Base-by-base conservation (phyloP, 2,888 invertebrate genomes). In the Ectemnius continuus region DNA sequence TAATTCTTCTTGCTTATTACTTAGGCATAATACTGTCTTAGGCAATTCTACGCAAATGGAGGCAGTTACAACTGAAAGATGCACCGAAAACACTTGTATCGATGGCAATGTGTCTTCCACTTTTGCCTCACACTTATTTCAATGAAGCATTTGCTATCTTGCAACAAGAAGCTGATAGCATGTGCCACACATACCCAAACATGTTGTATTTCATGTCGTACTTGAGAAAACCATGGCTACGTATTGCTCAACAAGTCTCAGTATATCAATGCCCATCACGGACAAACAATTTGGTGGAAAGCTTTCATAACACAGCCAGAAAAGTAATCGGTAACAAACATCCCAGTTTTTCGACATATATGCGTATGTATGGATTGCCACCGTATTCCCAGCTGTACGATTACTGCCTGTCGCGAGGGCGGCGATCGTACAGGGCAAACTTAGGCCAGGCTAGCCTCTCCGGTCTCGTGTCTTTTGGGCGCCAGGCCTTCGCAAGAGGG, bases 281-380 rank as follows among this genome's bases (percentile, higher is more conserved):
- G 20, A 65, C 65, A 1, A 65, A 65, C 5, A 57, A 65, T 65
- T 58, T 65, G 0, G 64, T 65, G 0, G 65, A 65, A 23, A 58
- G 46, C 11, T 65, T 65, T 4, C 18, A 58, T 45, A 23, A 2
- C 5, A 18, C 18, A 4, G 23, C 58, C n/a, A 57, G 13, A n/a
- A 18, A 13, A 4, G 36, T n/a, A 66, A 13, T 58, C 46, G 56
- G 46, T 20, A n/a, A 45, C n/a, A 20, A n/a, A 5, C 46, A 58
- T 58, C 46, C 65, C 0, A 66, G 58, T 66, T 58, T 58, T 46
- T 65, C 45, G 65, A 58, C 18, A 11, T 65, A 57, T 20, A 18
- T 65, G 0, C 13, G 65, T 48, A 65, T 6, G 57, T 65, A 57
- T 65, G 14, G 11, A n/a, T n/a, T n/a, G n/a, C n/a, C n/a, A n/a